Evolutionary conservation across 2,797 vertebrate species (phyloP).

Genomic region (Catostomus latipinnis): DNA sequence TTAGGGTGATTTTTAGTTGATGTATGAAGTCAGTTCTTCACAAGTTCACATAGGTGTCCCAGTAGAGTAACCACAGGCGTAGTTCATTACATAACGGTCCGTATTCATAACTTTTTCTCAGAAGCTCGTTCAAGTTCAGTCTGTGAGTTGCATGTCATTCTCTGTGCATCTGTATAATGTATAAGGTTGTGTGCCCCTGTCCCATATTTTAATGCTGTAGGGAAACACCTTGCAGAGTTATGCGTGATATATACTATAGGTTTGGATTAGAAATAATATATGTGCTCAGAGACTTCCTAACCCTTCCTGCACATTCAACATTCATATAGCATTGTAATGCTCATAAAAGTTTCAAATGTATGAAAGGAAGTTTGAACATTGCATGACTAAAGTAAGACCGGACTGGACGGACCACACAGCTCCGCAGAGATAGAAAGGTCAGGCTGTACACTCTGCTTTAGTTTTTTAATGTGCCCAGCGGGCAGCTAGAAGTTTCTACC

Average conservation of each 20-base stretch:
- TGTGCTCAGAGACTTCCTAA: neutral
- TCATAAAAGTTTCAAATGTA: too few relatives aligned
- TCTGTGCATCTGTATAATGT: conserved; percentile 56
- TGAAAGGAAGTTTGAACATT: too few relatives aligned
- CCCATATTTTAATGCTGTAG: conserved; percentile 71
- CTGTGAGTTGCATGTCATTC: conserved; percentile 30
- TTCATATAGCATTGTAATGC: too few relatives aligned
- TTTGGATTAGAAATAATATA: conserved; percentile 25
- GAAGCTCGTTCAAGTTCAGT: conserved; percentile 11
- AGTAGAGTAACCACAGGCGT: too few relatives aligned
- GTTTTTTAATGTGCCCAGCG: too few relatives aligned
- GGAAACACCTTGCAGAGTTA: conserved; percentile 57
- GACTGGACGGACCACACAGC: too few relatives aligned
- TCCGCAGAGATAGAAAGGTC: too few relatives aligned
- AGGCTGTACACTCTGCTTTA: neutral
- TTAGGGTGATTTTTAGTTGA: too few relatives aligned
- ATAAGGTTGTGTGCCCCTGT: conserved; percentile 68
- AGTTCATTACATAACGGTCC: conserved; percentile 9
- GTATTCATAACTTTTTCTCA: neutral
- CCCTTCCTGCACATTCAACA: too few relatives aligned
- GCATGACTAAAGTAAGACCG: neutral
- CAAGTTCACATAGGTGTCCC: neutral
- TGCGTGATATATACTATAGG: conserved; percentile 6
- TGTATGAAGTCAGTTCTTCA: neutral
- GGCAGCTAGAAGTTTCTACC: too few relatives aligned